Conservation (phyloP, 35 echinoderm and acorn worm genomes). For the Ophiothrix spiculata region DNA sequence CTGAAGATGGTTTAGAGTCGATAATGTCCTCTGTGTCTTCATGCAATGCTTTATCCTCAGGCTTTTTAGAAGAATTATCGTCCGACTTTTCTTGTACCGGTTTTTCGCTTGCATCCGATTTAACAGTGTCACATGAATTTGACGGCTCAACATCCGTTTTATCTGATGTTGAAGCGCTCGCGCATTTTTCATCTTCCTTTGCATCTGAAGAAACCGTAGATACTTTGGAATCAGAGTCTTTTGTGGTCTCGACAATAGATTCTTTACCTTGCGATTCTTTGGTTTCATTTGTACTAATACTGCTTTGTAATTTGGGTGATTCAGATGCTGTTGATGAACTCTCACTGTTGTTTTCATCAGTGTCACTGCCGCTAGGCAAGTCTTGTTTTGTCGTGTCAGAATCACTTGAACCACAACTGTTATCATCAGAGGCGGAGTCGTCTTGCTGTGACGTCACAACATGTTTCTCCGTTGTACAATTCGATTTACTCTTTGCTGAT, state of each 20-base stretch:
- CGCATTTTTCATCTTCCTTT: background rate
- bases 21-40: background rate
- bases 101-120: background rate
- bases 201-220: background rate
- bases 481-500: background rate
- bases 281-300: no score
- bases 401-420: background rate
- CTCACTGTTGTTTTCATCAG: background rate
- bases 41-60: no score
- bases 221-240: background rate
- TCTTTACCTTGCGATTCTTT: no score
- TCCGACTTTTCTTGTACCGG: background rate
- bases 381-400: slow-evolving; percentile 8
- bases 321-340: background rate
- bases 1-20: background rate
- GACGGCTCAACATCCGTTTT: background rate
- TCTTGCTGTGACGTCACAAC: background rate
- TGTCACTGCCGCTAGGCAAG: background rate
- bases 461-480: background rate
- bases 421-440: background rate
- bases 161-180: background rate
- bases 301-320: background rate
- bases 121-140: background rate
- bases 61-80: background rate
- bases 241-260: background rate